Conservation (phyloP, 2,113 vertebrate genomes). For the Ibidorhyncha struthersii region DNA sequence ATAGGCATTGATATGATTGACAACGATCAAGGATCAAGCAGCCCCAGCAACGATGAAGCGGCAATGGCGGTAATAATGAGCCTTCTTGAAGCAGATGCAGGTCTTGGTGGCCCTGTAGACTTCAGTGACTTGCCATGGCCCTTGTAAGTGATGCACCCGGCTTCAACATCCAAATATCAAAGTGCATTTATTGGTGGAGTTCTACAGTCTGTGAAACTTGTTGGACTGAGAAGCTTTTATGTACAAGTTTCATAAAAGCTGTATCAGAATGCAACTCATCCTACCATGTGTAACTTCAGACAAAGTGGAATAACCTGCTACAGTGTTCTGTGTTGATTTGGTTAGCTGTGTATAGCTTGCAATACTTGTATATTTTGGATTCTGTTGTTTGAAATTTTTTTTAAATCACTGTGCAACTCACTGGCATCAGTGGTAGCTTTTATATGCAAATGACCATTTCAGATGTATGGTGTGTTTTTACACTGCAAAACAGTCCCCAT, state of each 20-base stretch:
- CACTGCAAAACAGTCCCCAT: constrained; percentile 86
- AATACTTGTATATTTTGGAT: constrained; percentile 85
- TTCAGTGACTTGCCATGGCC: constrained; percentile 99
- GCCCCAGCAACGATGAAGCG: constrained; percentile 96
- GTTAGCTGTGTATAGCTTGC: constrained; percentile 83
- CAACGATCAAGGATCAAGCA: constrained; percentile 93
- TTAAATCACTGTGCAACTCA: constrained; percentile 82
- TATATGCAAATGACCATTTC: constrained; percentile 85
- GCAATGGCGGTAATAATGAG: constrained; percentile 99
- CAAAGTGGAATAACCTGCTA: constrained; percentile 80
- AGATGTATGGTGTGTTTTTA: constrained; percentile 91
- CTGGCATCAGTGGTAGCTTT: constrained; percentile 83
- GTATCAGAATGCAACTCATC: constrained; percentile 77
- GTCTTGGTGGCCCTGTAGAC: constrained; percentile 96
- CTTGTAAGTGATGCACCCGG: constrained; percentile 80
- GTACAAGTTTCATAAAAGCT: constrained; percentile 75
- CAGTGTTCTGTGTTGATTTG: constrained; percentile 77
- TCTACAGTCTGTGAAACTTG: constrained; percentile 72
- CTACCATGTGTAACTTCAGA: constrained; percentile 80
- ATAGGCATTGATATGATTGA: constrained; percentile 96
- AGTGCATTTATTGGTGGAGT: constrained; percentile 81
- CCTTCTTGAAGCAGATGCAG: constrained; percentile 96
- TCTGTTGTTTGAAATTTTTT: constrained; percentile 77
- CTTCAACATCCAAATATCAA: constrained; percentile 56
- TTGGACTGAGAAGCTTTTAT: constrained; percentile 77